These are phyloP conservation scores for Rhinella marina DNA, from an alignment of 2,797 vertebrate genomes.

Conservation along the genomic window DNA sequence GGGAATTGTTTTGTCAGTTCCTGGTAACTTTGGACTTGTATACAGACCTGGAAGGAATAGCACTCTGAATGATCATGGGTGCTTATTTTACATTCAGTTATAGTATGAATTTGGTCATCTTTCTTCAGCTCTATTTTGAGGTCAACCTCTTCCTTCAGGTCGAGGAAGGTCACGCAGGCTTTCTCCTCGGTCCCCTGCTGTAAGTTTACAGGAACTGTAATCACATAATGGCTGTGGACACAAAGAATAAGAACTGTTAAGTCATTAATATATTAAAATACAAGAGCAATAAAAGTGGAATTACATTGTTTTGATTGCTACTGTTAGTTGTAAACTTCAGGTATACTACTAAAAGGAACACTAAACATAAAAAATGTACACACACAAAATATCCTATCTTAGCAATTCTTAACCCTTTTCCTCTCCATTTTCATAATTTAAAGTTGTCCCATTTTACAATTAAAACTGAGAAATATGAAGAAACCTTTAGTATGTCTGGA, in stretches of 20 bases:
- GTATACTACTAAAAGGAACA: too few species aligned
- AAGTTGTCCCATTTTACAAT: too few species aligned
- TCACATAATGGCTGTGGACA: slow-evolving; percentile 32
- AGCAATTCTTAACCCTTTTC: too few species aligned
- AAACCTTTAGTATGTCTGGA: too few species aligned
- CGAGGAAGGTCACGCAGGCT: slow-evolving; percentile 20
- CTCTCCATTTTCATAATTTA: too few species aligned
- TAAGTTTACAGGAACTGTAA: background rate
- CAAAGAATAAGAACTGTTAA: background rate
- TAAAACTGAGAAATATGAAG: too few species aligned
- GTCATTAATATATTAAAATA: background rate
- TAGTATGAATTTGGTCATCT: background rate
- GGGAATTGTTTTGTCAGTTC: too few species aligned
- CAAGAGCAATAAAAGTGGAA: background rate
- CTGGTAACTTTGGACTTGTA: background rate
- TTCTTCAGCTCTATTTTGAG: slow-evolving; percentile 14
- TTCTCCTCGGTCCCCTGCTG: background rate
- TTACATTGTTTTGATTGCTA: too few species aligned
- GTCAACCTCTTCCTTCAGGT: background rate
- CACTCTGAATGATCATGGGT: slow-evolving; percentile 1
- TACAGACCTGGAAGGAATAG: slow-evolving; percentile 25
- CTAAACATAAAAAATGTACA: too few species aligned
- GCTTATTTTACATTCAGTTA: background rate
- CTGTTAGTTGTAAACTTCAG: too few species aligned
- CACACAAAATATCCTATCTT: too few species aligned